phyloP scores from a whole-genome alignment of 2,797 vertebrate genomes.

The Cyprinodon diabolis region DNA sequence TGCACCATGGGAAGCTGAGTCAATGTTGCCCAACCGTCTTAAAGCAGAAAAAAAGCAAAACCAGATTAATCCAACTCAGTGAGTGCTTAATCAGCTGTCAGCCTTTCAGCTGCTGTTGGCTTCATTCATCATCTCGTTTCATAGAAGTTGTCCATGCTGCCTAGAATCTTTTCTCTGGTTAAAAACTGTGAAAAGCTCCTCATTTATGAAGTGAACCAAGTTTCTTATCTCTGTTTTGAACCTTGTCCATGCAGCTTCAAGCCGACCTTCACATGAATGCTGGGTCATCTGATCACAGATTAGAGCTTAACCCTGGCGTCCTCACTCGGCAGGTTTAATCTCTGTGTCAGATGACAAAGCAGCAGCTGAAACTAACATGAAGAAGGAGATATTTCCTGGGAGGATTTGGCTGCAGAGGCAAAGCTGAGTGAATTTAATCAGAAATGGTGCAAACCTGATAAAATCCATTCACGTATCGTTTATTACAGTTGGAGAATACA shows the following conservation, averaged over 20 bases:
- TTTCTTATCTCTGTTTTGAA: not conserved
- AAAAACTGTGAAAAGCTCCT: not conserved
- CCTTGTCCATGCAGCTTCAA: not conserved
- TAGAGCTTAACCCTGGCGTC: conserved; percentile 18
- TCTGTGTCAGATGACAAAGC: conserved; percentile 37
- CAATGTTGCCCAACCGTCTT: conserved; percentile 46
- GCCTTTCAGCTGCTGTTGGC: not conserved
- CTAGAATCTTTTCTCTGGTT: not conserved
- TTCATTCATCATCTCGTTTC: conserved; percentile 9
- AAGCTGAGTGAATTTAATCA: not conserved
- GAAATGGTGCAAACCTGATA: not conserved
- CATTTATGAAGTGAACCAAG: not conserved
- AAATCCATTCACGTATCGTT: not conserved
- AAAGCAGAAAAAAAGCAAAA: conserved; percentile 27
- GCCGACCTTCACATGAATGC: conserved; percentile 21
- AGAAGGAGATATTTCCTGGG: conserved; percentile 9
- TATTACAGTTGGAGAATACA: not conserved
- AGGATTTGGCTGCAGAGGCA: not conserved
- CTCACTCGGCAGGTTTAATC: conserved; percentile 37
- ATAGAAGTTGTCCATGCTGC: not conserved
- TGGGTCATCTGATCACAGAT: conserved; percentile 45
- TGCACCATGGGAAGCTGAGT: conserved; percentile 19
- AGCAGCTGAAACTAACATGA: conserved; percentile 17
- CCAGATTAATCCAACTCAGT: conserved; percentile 40
- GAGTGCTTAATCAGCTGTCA: conserved; percentile 1